Conservation (phyloP, 1,140 invertebrate species). For the Dolichoris vasculosae region DNA sequence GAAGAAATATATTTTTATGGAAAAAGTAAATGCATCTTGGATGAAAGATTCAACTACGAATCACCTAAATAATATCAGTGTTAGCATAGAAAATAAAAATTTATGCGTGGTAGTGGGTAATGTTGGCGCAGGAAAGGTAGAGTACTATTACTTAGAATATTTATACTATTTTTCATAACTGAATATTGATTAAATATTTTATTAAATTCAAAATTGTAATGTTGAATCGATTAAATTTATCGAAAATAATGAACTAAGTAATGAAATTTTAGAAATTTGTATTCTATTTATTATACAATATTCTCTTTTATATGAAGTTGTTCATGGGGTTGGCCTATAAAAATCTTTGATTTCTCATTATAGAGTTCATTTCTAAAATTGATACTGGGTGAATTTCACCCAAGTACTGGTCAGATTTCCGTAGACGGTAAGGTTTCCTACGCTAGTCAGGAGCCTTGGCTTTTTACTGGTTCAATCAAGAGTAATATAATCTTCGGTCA, state of each 20-base stretch:
- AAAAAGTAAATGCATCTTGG: constrained; percentile 42
- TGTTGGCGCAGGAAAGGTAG: constrained; percentile 88
- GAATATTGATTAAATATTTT: too few species aligned
- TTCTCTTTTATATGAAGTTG: too few species aligned
- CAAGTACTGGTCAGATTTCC: constrained; percentile 78
- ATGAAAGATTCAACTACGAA: constrained; percentile 60
- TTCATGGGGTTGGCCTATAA: constrained; percentile 19
- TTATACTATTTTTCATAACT: neutral
- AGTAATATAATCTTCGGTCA: constrained; percentile 72
- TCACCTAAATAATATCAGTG: constrained; percentile 79
- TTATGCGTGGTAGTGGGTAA: constrained; percentile 86
- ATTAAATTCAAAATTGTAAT: too few species aligned
- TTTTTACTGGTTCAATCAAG: constrained; percentile 61
- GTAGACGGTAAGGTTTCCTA: constrained; percentile 81
- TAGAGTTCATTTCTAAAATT: constrained; percentile 85
- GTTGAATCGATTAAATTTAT: too few species aligned
- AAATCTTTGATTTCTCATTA: constrained; percentile 51
- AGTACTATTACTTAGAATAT: neutral
- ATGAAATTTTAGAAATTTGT: too few species aligned
- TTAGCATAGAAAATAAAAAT: constrained; percentile 79
- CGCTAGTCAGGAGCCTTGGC: constrained; percentile 85
- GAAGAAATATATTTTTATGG: neutral
- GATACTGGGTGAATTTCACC: constrained; percentile 82
- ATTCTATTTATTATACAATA: too few species aligned
- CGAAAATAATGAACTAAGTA: too few species aligned